Evolutionary conservation across 2,113 vertebrate species (phyloP).

Genomic region (Cinclus mexicanus): DNA sequence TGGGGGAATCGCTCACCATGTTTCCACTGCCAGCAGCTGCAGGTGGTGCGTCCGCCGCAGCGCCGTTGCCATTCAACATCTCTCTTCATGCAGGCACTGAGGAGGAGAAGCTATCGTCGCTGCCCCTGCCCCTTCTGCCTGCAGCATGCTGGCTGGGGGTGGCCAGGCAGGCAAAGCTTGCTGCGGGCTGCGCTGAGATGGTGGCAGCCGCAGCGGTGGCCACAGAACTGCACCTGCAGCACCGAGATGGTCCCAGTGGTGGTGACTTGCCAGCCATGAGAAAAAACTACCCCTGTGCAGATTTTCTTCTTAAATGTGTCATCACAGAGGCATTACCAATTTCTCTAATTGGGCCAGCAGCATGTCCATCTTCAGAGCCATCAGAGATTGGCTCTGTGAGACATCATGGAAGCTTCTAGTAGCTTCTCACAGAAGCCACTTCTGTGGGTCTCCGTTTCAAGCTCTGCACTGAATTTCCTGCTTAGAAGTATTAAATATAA

Average conservation of each 20-base stretch:
- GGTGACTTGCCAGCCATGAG: neutral
- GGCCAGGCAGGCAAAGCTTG: neutral
- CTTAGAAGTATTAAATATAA: neutral
- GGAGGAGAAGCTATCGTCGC: fast-evolving
- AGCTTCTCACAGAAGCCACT: neutral
- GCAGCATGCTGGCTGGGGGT: neutral
- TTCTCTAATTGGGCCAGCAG: neutral
- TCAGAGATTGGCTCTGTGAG: neutral
- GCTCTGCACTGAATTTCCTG: neutral
- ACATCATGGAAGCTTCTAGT: neutral
- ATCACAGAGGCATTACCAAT: neutral
- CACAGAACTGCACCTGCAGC: fast-evolving
- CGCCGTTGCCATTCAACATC: fast-evolving
- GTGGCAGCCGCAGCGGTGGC: fast-evolving
- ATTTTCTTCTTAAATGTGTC: neutral
- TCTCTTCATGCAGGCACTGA: fast-evolving
- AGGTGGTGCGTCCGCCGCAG: fast-evolving
- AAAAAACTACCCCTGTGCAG: neutral
- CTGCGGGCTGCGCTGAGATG: fast-evolving
- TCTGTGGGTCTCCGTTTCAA: neutral
- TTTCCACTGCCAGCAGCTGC: neutral
- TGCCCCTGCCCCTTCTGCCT: neutral
- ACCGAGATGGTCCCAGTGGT: fast-evolving
- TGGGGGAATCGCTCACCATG: fast-evolving
- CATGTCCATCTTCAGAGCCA: neutral